These are phyloP conservation scores for Casuarius casuarius DNA, from an alignment of 2,113 vertebrate genomes.

Conservation along the genomic window DNA sequence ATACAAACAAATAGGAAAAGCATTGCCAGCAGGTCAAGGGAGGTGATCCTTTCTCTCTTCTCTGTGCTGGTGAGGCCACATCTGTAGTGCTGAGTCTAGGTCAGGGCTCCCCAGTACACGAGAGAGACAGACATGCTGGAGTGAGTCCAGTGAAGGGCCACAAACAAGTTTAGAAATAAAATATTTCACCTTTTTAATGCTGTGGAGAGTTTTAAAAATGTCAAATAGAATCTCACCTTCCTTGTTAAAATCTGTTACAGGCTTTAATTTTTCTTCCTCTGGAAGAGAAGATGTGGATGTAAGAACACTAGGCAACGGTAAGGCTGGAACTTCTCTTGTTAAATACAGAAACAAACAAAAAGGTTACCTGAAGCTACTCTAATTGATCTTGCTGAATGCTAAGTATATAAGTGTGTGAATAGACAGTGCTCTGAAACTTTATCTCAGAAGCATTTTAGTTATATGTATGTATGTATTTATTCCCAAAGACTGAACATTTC, in stretches of 20 bases:
- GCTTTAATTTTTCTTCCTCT: slow-evolving; percentile 98
- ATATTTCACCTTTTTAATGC: background rate
- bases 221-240: background rate
- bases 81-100: background rate
- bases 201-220: background rate
- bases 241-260: slow-evolving; percentile 73
- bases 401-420: background rate
- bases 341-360: background rate
- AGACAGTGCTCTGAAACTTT: background rate
- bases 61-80: background rate
- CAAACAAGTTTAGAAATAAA: background rate
- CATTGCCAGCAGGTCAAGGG: background rate
- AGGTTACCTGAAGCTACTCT: background rate
- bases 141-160: background rate
- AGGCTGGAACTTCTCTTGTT: slow-evolving; percentile 24
- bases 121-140: background rate
- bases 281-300: slow-evolving; percentile 98
- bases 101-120: background rate
- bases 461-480: background rate
- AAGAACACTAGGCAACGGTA: slow-evolving; percentile 95
- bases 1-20: background rate
- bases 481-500: background rate
- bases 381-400: background rate
- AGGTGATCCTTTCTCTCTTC: background rate
- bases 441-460: background rate